Evolutionary conservation across 1,140 invertebrate genomes (phyloP).

Genomic region (Drosophila baimaii): DNA sequence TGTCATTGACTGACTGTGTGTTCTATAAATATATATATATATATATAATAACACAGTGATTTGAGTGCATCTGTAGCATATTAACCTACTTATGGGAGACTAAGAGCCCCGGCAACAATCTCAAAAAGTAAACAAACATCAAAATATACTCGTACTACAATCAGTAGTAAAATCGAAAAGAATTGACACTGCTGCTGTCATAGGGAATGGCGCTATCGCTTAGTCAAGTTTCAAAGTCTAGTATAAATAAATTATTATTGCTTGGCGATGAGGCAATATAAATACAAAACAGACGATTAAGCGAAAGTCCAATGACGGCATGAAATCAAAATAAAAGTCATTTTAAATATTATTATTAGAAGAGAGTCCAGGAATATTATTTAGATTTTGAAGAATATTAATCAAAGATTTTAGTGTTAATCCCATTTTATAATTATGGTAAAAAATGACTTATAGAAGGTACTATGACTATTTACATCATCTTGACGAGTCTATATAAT

Average conservation of each 20-base stretch:
- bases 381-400: no score
- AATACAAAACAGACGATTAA: neutral
- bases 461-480: no score
- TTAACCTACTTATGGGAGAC: conserved; percentile 3
- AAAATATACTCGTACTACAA: conserved; percentile 5
- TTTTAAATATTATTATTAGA: neutral
- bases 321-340: neutral
- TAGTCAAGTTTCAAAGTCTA: conserved; percentile 39
- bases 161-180: neutral
- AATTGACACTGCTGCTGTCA: neutral
- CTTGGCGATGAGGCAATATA: neutral
- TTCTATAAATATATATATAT: conserved; percentile 5
- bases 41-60: neutral
- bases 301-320: neutral
- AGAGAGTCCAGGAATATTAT: no score
- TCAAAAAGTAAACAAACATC: conserved; percentile 28
- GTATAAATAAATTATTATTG: conserved; percentile 1
- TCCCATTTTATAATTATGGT: no score
- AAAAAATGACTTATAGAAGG: no score
- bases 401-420: no score
- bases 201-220: conserved; percentile 18
- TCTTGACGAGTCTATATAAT: no score
- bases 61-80: neutral
- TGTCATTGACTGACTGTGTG: neutral
- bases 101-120: neutral